phyloP scores from a whole-genome alignment of 2,888 invertebrate species.

The Dynastes maya region DNA sequence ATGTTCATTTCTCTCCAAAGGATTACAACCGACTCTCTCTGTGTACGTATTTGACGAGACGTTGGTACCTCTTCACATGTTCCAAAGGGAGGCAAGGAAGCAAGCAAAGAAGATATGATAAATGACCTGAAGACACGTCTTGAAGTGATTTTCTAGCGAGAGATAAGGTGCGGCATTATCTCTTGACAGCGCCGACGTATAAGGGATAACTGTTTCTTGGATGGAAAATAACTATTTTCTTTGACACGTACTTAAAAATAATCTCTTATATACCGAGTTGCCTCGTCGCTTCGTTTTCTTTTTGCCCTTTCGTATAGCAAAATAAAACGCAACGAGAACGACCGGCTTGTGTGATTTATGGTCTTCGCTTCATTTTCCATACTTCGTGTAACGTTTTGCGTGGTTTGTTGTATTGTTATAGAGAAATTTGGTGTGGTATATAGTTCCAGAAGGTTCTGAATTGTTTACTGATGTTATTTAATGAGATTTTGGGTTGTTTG shows the following conservation, averaged over 20 bases:
- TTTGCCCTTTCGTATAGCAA: background rate
- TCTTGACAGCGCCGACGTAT: conserved; percentile 47
- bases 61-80: background rate
- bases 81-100: background rate
- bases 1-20: background rate
- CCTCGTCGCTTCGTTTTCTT: background rate
- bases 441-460: background rate
- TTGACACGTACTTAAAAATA: conserved; percentile 38
- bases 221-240: conserved; percentile 36
- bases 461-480: background rate
- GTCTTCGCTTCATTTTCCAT: background rate
- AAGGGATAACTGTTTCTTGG: conserved; percentile 48
- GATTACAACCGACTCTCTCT: background rate
- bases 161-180: conserved; percentile 51
- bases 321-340: background rate
- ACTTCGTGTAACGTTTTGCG: background rate
- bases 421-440: background rate
- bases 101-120: conserved; percentile 32
- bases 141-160: conserved; percentile 51
- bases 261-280: background rate
- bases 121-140: conserved; percentile 47
- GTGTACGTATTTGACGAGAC: background rate
- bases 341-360: background rate
- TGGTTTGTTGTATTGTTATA: background rate
- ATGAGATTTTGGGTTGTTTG: background rate